phyloP scores from a whole-genome alignment of 2,888 invertebrate species.

The Petrolisthes manimaculis region DNA sequence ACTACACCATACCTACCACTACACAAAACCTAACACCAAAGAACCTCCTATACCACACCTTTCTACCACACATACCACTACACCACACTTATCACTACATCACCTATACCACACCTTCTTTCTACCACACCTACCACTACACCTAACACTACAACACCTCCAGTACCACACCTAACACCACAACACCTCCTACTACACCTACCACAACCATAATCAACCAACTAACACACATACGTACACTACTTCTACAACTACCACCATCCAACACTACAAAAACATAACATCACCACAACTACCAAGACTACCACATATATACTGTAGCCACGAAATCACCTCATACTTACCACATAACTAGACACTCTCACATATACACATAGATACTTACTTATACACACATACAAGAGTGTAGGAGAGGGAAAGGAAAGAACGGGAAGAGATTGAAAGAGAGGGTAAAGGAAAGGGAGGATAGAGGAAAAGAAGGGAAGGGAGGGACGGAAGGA shows the following conservation, averaged over 20 bases:
- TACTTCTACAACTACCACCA: not conserved
- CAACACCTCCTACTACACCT: not conserved
- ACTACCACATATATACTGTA: not conserved
- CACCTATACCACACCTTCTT: not conserved
- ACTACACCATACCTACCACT: slow-evolving; percentile 2
- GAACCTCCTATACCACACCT: no score
- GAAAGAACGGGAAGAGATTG: not conserved
- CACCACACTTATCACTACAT: not conserved
- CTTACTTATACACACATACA: not conserved
- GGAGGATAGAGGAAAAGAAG: not conserved
- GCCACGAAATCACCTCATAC: not conserved
- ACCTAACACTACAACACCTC: not conserved
- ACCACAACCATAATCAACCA: not conserved
- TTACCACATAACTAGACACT: no score
- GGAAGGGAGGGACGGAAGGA: not conserved
- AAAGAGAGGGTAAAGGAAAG: not conserved
- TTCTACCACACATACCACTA: slow-evolving; percentile 5
- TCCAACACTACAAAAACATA: not conserved
- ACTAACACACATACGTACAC: not conserved
- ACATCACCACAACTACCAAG: not conserved
- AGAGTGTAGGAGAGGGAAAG: not conserved
- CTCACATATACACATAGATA: not conserved
- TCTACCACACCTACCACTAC: not conserved
- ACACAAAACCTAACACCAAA: no score
- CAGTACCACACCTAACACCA: not conserved